These are phyloP conservation scores for Phrynocephalus forsythii DNA, from an alignment of 2,797 vertebrate genomes.

Conservation along the genomic window DNA sequence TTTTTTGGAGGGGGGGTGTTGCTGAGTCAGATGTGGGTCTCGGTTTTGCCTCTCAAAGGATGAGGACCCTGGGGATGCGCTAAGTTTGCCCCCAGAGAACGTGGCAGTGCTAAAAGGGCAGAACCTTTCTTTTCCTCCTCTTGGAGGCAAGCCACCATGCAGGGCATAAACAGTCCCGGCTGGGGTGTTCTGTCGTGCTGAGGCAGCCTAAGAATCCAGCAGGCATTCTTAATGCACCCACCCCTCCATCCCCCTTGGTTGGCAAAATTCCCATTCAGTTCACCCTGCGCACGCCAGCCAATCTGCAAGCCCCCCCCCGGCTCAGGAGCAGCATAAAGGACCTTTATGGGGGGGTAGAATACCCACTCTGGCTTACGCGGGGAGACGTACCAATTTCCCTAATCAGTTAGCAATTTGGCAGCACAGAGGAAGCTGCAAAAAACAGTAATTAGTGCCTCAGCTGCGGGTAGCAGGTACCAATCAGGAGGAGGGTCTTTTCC, in stretches of 20 bases:
- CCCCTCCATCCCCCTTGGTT: no score
- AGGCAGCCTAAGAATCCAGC: no score
- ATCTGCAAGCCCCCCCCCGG: background rate
- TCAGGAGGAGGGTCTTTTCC: background rate
- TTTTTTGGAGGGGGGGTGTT: no score
- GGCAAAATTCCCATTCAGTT: no score
- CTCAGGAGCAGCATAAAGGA: background rate
- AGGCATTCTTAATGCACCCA: no score
- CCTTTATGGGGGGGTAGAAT: background rate
- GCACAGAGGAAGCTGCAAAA: background rate
- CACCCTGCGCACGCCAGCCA: no score
- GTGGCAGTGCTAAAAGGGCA: no score
- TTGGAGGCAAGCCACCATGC: background rate
- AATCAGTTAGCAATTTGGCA: background rate
- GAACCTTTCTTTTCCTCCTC: no score
- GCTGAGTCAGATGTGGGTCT: no score
- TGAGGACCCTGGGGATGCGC: no score
- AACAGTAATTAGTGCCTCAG: background rate
- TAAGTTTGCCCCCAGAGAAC: no score
- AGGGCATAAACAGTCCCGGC: background rate
- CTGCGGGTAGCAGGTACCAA: background rate
- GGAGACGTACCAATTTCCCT: background rate
- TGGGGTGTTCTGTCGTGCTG: rapidly evolving
- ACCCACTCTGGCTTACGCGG: background rate
- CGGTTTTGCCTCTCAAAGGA: no score